Conservation (phyloP, 1,140 invertebrate genomes). For the Drosophila cardini region DNA sequence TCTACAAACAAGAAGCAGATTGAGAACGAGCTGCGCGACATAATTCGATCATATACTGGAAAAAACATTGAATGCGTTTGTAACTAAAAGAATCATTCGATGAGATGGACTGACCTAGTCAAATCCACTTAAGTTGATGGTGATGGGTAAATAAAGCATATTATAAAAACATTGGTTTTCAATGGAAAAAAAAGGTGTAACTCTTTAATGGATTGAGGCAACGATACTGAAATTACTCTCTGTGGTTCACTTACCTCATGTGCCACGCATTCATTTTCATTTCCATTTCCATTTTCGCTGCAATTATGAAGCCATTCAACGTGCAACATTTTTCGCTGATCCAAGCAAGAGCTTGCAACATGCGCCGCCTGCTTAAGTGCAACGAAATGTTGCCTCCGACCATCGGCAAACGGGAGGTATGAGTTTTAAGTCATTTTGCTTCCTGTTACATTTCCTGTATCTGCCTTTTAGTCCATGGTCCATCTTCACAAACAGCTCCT, state of each 20-base stretch:
- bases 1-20: not conserved
- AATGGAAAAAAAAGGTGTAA: constrained; percentile 41
- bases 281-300: constrained; percentile 28
- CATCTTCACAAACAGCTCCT: not conserved
- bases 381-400: constrained; percentile 29
- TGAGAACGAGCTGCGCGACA: too few species aligned
- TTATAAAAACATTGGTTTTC: constrained; percentile 26
- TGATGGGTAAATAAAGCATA: constrained; percentile 32
- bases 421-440: constrained; percentile 69
- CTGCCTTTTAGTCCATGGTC: constrained; percentile 18
- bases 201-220: constrained; percentile 48
- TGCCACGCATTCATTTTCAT: constrained; percentile 32
- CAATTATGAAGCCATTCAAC: constrained; percentile 62
- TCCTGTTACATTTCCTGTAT: constrained; percentile 60
- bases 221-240: constrained; percentile 21
- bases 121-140: constrained; percentile 1
- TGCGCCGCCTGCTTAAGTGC: constrained; percentile 50
- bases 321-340: constrained; percentile 46
- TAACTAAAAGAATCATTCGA: not conserved
- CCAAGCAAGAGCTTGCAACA: constrained; percentile 52
- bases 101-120: not conserved
- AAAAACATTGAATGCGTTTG: too few species aligned
- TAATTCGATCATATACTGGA: too few species aligned
- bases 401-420: constrained; percentile 50
- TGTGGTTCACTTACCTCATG: constrained; percentile 18